Base-by-base conservation (phyloP, 2,113 vertebrate genomes). In the Cisticola juncidis region DNA sequence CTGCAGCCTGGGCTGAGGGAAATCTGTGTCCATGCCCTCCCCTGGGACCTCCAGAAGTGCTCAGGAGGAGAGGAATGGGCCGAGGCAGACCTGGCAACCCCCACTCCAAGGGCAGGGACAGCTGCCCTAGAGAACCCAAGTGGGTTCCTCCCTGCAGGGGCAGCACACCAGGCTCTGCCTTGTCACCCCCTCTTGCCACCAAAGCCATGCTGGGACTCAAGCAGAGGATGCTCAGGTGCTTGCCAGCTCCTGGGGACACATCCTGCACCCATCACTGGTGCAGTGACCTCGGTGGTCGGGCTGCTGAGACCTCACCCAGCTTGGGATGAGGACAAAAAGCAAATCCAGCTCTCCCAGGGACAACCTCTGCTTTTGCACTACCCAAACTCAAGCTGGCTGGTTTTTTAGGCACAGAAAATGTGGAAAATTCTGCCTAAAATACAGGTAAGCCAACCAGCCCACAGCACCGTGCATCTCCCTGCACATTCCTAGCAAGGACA, bases 401-500 rank as follows among this genome's bases (percentile, higher is more conserved):
- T 9, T 57, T 33, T n/a, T 72, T 3, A 54, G 18, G 17, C 12
- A 18, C 0, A 50, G n/a, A 4, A 82, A 64, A 61, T 35, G 57
- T 3, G 3, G 23, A 31, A 93, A 60, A 50, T 40, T 40, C 80
- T 77, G 21, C 35, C 38, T 71, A 66, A 94, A 90, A 35, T 9
- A 65, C 71, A 82, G 22, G 38, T 36, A 81, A 89, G 13, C 20
- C 79, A 51, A 23, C 15, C 65, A 80, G 11, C 29, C 40, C 79
- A 11, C 13, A n/a, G 51, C 66, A 15, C 38, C 0, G 0, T 1
- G 22, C 45, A 26, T 5, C n/a, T 24, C 57, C 65, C 54, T 54
- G 29, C 31, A 3, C 1, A 0, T 11, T 57, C 51, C 57, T 9
- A 17, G 18, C 0, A 2, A 58, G 11, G 2, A 25, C 3, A 2